Conservation (phyloP, 1,140 invertebrate genomes). For the Zeugodacus cucurbitae region DNA sequence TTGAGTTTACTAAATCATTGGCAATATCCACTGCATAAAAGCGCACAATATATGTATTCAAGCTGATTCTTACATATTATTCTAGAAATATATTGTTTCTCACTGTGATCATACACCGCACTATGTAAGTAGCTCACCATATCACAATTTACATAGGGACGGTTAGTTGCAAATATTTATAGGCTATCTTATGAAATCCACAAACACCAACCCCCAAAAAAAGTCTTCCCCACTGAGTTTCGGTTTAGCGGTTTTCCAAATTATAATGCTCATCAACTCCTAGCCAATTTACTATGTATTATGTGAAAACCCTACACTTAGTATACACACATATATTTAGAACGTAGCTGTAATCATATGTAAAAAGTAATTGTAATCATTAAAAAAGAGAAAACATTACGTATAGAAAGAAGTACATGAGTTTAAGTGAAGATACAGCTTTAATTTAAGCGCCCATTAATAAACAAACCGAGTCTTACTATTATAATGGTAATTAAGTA, state of each 20-base stretch:
- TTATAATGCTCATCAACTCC: not conserved
- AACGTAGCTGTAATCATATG: not conserved
- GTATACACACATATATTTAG: not conserved
- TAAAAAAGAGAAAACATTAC: not conserved
- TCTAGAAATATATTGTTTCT: not conserved
- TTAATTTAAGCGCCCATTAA: slow-evolving; percentile 19
- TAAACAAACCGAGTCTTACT: not conserved
- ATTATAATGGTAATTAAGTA: not conserved
- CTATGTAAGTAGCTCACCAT: slow-evolving; percentile 10
- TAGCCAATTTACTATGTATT: not conserved
- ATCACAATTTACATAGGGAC: not conserved
- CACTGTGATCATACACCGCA: not conserved
- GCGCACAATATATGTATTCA: no score
- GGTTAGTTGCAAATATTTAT: not conserved
- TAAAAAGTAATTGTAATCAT: not conserved
- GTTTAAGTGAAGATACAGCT: not conserved
- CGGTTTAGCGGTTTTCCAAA: not conserved
- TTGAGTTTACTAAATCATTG: no score
- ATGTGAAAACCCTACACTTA: not conserved
- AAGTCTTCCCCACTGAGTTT: slow-evolving; percentile 30
- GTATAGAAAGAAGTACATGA: not conserved
- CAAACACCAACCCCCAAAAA: not conserved
- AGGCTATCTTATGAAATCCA: not conserved
- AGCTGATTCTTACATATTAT: no score
- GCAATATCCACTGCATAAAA: no score